Conservation (phyloP, 2,113 vertebrate species). For the Zosterops japonicus region DNA sequence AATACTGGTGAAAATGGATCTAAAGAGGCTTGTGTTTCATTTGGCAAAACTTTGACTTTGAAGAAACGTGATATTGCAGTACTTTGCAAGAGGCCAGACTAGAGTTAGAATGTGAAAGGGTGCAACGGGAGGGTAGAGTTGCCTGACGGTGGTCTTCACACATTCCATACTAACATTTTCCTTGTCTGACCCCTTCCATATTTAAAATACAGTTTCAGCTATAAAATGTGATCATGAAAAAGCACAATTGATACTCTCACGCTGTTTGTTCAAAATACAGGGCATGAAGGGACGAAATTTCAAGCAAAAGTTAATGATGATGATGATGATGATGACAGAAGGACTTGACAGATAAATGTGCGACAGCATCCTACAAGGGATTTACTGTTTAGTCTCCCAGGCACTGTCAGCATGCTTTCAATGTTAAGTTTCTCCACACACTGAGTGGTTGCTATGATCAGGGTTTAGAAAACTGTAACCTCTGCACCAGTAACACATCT, state of each 20-base stretch:
- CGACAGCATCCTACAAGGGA: background rate
- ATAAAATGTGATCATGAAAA: background rate
- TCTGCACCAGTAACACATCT: background rate
- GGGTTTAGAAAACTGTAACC: background rate
- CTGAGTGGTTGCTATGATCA: background rate
- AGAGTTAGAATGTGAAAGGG: background rate
- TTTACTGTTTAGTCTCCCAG: background rate
- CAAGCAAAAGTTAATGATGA: background rate
- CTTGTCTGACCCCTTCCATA: background rate
- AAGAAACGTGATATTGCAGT: background rate
- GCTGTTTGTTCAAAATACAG: background rate
- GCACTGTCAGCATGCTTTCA: background rate
- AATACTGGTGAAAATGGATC: conserved; percentile 20
- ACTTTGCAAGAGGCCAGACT: background rate
- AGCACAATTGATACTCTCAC: accelerated
- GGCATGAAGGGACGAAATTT: background rate
- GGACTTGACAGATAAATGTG: background rate
- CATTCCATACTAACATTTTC: background rate
- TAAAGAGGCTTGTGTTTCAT: background rate
- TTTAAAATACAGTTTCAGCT: background rate
- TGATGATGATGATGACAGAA: background rate
- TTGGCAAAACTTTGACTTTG: background rate
- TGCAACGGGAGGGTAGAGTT: background rate
- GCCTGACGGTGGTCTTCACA: background rate
- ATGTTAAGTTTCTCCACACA: background rate